Percentiles rank a stretch among this genome's conserved stretches.
These are phyloP conservation scores for Hemicordylus capensis DNA, from an alignment of 2,113 vertebrate genomes.

Conservation along the genomic window DNA sequence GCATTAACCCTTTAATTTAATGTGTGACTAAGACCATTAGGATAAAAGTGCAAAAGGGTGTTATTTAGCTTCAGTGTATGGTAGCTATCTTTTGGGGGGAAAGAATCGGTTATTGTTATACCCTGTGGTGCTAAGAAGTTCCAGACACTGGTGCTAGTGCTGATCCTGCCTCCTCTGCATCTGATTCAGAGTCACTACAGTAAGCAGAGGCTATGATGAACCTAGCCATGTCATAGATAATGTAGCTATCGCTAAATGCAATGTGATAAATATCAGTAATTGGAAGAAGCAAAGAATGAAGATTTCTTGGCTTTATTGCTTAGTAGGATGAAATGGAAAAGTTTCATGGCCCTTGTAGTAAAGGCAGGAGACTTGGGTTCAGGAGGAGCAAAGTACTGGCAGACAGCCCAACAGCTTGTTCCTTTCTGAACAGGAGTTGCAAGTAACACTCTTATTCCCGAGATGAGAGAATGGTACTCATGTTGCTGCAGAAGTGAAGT, in stretches of 20 bases:
- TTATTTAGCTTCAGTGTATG: not conserved
- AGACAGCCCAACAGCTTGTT: not conserved
- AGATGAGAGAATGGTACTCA: not conserved
- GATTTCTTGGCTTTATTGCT: not conserved
- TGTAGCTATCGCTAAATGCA: no score
- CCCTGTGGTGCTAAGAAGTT: not conserved
- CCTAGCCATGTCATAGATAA: no score
- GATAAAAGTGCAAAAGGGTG: no score
- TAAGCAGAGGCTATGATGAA: no score
- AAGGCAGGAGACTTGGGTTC: not conserved
- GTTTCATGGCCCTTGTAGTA: not conserved
- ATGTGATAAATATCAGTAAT: no score
- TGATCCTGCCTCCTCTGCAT: no score
- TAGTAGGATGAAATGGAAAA: not conserved
- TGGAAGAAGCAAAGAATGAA: no score
- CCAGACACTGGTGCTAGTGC: not conserved
- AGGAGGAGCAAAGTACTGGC: not conserved
- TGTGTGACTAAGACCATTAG: not conserved
- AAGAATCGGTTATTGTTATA: not conserved
- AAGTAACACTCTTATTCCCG: no score
- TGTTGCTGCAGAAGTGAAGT: not conserved
- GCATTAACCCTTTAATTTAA: no score
- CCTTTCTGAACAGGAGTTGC: no score
- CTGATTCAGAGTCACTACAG: no score
- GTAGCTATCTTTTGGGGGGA: not conserved